Evolutionary conservation across 1,140 invertebrate genomes (phyloP).

Genomic region (Drosophila tropicalis): DNA sequence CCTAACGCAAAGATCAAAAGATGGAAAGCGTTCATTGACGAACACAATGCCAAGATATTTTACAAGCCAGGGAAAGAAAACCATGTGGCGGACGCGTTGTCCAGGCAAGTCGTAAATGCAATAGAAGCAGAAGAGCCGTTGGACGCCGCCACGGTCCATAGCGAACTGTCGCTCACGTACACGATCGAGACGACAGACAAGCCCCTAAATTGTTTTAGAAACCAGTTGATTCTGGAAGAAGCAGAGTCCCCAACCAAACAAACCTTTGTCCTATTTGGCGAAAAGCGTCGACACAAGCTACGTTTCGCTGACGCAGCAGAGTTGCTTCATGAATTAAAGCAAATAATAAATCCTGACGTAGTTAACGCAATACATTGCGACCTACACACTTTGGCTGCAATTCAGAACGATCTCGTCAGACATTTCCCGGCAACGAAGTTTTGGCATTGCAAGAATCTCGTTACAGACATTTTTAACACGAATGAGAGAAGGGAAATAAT

Average conservation of each 20-base stretch:
- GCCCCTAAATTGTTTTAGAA: conserved; percentile 1
- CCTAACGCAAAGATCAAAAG: conserved; percentile 23
- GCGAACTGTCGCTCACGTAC: background rate
- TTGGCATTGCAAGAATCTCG: no score
- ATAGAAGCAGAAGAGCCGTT: background rate
- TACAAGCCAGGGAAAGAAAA: background rate
- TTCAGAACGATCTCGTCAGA: no score
- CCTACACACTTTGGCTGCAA: no score
- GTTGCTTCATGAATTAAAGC: no score
- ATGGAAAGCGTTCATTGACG: conserved; percentile 19
- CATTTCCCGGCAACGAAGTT: no score
- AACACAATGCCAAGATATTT: background rate
- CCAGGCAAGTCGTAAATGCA: background rate
- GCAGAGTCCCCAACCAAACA: background rate
- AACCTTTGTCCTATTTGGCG: background rate
- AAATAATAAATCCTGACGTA: no score
- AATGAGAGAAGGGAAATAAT: no score
- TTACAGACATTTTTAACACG: no score
- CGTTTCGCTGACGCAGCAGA: no score
- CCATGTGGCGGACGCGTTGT: background rate
- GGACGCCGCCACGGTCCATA: no score
- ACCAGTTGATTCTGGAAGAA: background rate
- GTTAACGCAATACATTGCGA: no score
- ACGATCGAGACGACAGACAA: conserved; percentile 1
- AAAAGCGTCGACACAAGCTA: background rate